Base-by-base conservation (phyloP, 2,797 vertebrate genomes). In the Notamacropus eugenii region DNA sequence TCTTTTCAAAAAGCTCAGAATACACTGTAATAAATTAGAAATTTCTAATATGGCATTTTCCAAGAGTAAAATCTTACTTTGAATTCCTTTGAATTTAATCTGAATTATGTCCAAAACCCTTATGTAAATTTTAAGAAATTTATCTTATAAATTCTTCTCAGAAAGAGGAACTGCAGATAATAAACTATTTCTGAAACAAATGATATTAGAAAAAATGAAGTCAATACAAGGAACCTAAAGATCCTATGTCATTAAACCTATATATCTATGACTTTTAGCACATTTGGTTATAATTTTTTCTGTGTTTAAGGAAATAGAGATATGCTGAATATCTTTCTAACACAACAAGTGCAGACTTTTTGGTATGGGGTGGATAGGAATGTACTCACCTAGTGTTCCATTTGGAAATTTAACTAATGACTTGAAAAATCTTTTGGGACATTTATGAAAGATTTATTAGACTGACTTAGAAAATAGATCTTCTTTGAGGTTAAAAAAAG, bases 381-480 rank as follows among this genome's bases (percentile, higher is more conserved):
- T 55, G 8, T 87, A 31, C 0, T 82, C 5, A 34, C 50, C 5
- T 90, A 11, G n/a, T 5, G 8, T 94, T 91, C 31, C 19, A 46
- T 87, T 90, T 94, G 16, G 40, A 95, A 95, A 93, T 59, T 28
- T 74, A 94, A 95, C 55, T 54, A 93, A 22, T 40, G n/a, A 92
- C 19, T 19, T 46, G n/a, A 92, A 94, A 22, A 90, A 29, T 67
- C 40, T 94, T 27, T 59, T 19, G 92, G 54, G 29, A 34, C 40
- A 90, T n/a, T 95, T 16, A 52, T 27, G n/a, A 31, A 0, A 62
- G 5, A 14, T 55, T 58, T 67, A 87, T 82, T 5, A 95, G 46
- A 82, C 5, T 22, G 93, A 62, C 19, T 16, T 87, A 40, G 54
- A 93, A 94, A 62, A 4, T 22, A 92, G 58, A 95, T 94, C 90